Base-by-base conservation (phyloP, 1,140 invertebrate genomes). In the Delia radicum region DNA sequence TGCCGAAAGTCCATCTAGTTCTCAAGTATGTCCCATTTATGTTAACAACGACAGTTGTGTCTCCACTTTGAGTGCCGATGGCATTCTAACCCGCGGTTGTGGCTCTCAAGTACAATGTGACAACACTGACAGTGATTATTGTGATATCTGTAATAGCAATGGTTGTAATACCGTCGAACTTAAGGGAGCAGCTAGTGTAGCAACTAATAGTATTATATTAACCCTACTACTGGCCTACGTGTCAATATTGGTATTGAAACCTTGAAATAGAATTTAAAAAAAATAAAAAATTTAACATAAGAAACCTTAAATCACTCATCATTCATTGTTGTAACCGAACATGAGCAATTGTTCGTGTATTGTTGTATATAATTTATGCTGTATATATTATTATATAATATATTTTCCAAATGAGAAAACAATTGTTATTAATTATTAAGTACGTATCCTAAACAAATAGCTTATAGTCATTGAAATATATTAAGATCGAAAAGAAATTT, bases 11-110 rank as follows among this genome's bases (percentile, higher is more conserved):
- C 83, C 83, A 1, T 78, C 80, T 8, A 21, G 67, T 15, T 2
- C 79, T 42, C 73, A 77, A 67, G 63, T 85, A 29, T 85, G 83
- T 63, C 81, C 83, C 29, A 62, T 82, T 13, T 85, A 85, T 71
- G 77, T 33, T 0, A 74, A 61, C 21, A 74, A 77, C 12, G 82
- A 85, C 46, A 74, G 29, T 5, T 85, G 83, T 55, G 80, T 83
- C 2, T 55, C 79, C 0, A 12, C 46, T 2, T 74, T 67, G 0
- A 61, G 28, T 13, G 28, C 42, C 2, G 29, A 82, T 10, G 74
- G 65, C 8, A 73, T 72, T 6, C n/a, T 82, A 0, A 61, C 62
- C 42, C 80, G 83, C 26, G 82, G 82, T 10, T 85, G 83, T 71
- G 78, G 31, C 7, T 74, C 72, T 42, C 76, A 74, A 42, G 3